phyloP scores from a whole-genome alignment of 2,113 vertebrate genomes.

The Amblyornis subalaris region DNA sequence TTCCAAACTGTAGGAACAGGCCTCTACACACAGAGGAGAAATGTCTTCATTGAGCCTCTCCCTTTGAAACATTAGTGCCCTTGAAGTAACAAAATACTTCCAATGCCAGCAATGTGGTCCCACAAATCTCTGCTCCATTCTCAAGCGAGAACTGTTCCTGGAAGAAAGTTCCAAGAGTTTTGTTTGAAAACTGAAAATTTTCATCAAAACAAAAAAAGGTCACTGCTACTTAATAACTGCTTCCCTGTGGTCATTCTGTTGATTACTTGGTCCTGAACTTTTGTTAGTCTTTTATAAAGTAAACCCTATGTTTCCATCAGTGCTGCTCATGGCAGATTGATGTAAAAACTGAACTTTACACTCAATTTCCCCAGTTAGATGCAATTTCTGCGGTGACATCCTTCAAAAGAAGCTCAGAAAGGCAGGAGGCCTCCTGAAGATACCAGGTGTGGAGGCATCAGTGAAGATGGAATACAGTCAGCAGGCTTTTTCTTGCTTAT shows the following conservation, averaged over 20 bases:
- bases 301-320: neutral
- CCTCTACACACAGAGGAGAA: neutral
- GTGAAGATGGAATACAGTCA: neutral
- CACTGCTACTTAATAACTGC: neutral
- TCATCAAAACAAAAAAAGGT: neutral
- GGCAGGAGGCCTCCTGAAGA: neutral
- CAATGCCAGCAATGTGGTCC: neutral
- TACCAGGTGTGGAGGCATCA: neutral
- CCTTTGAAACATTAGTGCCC: neutral
- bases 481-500: neutral
- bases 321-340: neutral
- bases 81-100: neutral
- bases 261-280: neutral
- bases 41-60: neutral
- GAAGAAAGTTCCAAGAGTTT: neutral
- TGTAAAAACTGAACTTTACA: neutral
- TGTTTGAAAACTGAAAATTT: neutral
- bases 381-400: neutral
- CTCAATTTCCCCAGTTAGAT: neutral
- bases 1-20: neutral
- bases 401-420: neutral
- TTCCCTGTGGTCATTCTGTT: neutral
- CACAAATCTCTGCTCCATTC: neutral
- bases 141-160: neutral
- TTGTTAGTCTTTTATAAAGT: neutral